A percentile compares a stretch with the other conserved stretches of the same genome.
Conservation (phyloP, 2,888 invertebrate species). For the Zhengitettix transpicula region DNA sequence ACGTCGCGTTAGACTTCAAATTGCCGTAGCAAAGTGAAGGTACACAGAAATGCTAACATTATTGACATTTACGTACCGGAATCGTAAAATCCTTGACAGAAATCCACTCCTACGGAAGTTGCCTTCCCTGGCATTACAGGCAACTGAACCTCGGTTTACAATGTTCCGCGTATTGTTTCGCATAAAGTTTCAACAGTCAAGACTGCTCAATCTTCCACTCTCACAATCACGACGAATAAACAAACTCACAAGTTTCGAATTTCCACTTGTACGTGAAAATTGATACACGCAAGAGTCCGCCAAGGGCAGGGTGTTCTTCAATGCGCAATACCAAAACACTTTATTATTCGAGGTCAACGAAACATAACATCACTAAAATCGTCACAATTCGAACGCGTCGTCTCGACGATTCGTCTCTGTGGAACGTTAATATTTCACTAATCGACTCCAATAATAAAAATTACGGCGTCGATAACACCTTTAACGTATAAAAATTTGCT, state of each 20-base stretch:
- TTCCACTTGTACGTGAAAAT: too few species aligned
- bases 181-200: too few species aligned
- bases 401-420: background rate
- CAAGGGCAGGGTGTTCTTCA: conserved; percentile 27
- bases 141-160: too few species aligned
- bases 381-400: background rate
- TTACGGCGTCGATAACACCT: background rate
- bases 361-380: conserved; percentile 4
- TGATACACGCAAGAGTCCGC: conserved; percentile 13
- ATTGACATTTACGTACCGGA: too few species aligned
- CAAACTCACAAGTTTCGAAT: too few species aligned
- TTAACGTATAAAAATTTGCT: conserved; percentile 3
- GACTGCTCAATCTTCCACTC: too few species aligned
- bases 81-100: background rate
- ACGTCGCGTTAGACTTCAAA: too few species aligned
- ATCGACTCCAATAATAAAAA: background rate
- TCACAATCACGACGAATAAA: too few species aligned
- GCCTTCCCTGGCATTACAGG: background rate
- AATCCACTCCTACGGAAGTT: background rate
- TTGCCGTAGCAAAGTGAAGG: too few species aligned
- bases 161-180: too few species aligned
- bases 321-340: conserved; percentile 25
- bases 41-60: too few species aligned
- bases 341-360: conserved; percentile 24
- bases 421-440: background rate